phyloP scores from a whole-genome alignment of 2,888 invertebrate genomes.

The Diarsia dahlii region DNA sequence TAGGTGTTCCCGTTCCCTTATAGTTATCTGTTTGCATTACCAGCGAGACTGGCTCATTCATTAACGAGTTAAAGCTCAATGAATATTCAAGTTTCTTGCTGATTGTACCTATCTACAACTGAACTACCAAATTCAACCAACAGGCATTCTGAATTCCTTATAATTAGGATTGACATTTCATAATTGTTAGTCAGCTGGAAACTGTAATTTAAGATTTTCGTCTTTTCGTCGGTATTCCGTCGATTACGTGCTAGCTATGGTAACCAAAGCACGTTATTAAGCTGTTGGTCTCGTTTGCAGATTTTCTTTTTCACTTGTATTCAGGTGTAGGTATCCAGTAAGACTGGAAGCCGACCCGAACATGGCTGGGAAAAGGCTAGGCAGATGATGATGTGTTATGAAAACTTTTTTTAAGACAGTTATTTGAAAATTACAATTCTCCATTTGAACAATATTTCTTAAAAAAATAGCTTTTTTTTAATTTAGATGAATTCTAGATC shows the following conservation, averaged over 20 bases:
- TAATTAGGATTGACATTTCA: slow-evolving; percentile 54
- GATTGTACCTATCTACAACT: not conserved
- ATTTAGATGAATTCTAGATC: not conserved
- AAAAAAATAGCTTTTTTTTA: not conserved
- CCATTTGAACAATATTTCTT: not conserved
- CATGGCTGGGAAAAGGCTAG: no score
- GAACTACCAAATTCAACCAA: not conserved
- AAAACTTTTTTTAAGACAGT: no score
- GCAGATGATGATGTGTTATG: no score
- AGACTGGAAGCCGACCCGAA: no score
- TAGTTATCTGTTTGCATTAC: not conserved
- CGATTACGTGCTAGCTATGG: not conserved
- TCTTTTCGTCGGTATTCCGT: not conserved
- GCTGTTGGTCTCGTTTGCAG: no score
- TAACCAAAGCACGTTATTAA: no score
- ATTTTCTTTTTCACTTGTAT: no score
- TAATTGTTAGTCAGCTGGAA: slow-evolving; percentile 28
- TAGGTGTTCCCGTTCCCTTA: not conserved
- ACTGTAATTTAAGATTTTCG: slow-evolving; percentile 29
- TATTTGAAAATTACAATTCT: no score
- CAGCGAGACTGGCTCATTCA: not conserved
- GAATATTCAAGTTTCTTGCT: not conserved
- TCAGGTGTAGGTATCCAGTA: no score
- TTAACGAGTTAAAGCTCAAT: not conserved
- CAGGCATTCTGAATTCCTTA: slow-evolving; percentile 4